Conservation (phyloP, 2,888 invertebrate species). For the Oscheius sp. region DNA sequence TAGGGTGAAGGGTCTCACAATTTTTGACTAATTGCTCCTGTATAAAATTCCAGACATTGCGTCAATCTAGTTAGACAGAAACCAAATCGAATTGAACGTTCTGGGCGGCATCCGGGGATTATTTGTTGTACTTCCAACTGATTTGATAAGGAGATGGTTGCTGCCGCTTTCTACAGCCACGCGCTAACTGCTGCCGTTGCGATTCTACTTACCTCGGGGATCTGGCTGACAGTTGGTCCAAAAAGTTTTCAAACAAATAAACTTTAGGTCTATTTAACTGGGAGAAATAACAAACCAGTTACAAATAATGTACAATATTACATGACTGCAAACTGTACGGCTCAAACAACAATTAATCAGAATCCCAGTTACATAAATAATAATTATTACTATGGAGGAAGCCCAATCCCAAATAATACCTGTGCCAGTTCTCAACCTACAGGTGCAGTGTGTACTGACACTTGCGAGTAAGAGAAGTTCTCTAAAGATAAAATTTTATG, state of each 20-base stretch:
- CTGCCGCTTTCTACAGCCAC: slow-evolving; percentile 35
- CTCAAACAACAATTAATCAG: slow-evolving; percentile 15
- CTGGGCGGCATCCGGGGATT: not conserved
- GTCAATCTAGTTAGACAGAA: too few species aligned
- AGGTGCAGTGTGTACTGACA: slow-evolving; percentile 43
- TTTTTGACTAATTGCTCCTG: too few species aligned
- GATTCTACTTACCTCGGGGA: slow-evolving; percentile 44
- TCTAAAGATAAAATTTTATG: not conserved
- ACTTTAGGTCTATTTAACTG: slow-evolving; percentile 22
- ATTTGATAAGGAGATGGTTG: slow-evolving; percentile 27
- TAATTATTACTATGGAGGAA: not conserved
- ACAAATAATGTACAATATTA: slow-evolving; percentile 4
- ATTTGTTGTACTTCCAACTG: not conserved
- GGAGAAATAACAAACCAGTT: not conserved
- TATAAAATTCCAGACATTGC: too few species aligned
- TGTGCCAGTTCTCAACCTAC: slow-evolving; percentile 32
- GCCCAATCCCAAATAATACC: not conserved
- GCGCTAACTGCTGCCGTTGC: slow-evolving; percentile 36
- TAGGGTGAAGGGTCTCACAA: too few species aligned
- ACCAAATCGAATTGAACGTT: not conserved
- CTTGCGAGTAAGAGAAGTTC: slow-evolving; percentile 59
- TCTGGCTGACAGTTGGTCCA: slow-evolving; percentile 52
- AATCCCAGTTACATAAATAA: not conserved
- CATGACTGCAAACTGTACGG: not conserved
- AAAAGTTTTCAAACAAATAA: too few species aligned